A percentile compares a stretch with the other conserved stretches of the same genome.
Conservation (phyloP, 2,888 invertebrate genomes). For the Agelastica alni region DNA sequence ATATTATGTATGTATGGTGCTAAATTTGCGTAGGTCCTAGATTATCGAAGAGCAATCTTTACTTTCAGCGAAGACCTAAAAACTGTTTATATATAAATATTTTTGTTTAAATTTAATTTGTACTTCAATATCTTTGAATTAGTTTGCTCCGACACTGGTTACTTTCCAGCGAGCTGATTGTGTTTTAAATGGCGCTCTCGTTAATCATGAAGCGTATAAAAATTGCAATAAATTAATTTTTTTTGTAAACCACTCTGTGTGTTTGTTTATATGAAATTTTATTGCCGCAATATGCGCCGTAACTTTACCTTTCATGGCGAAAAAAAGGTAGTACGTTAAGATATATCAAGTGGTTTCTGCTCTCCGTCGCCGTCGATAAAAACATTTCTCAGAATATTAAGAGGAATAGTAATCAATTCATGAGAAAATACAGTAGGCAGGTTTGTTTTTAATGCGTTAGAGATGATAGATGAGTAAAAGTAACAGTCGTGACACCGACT, state of each 20-base stretch:
- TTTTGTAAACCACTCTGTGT: slow-evolving; percentile 32
- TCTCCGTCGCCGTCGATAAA: slow-evolving; percentile 7
- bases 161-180: too few relatives aligned
- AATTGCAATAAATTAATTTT: slow-evolving; percentile 17
- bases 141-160: slow-evolving; percentile 4
- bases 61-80: too few relatives aligned
- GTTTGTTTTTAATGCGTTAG: slow-evolving; percentile 3
- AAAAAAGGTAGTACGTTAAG: slow-evolving; percentile 13
- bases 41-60: too few relatives aligned
- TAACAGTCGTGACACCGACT: too few relatives aligned
- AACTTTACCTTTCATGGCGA: slow-evolving; percentile 29
- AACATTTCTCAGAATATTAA: slow-evolving; percentile 17
- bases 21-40: too few relatives aligned
- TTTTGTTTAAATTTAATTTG: neutral
- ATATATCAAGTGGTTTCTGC: slow-evolving; percentile 11
- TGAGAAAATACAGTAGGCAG: slow-evolving; percentile 10
- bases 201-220: slow-evolving; percentile 31
- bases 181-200: slow-evolving; percentile 30
- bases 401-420: slow-evolving; percentile 10
- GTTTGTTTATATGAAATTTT: slow-evolving; percentile 39
- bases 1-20: too few relatives aligned
- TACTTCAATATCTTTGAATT: neutral
- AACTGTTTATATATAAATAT: neutral
- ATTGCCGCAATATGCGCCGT: slow-evolving; percentile 31
- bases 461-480: slow-evolving; percentile 9